Percentiles rank a stretch among this genome's conserved stretches.
These are phyloP conservation scores for Sebastes schlegelii DNA, from an alignment of 2,113 vertebrate species.

Conservation along the genomic window DNA sequence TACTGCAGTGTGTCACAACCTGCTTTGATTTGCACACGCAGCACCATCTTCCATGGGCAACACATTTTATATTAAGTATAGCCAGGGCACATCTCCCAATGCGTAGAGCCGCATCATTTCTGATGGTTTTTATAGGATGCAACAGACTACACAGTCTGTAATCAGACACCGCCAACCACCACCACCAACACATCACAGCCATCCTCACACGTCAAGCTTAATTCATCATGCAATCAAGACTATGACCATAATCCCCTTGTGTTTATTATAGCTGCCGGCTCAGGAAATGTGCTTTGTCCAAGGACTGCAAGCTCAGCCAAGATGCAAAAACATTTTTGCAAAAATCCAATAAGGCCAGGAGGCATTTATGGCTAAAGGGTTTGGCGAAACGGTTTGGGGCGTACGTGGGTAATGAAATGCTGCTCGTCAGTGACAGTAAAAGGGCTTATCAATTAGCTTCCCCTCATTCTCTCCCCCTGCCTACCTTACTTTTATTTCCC, in stretches of 20 bases:
- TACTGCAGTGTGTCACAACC: not conserved
- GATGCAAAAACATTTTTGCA: constrained; percentile 52
- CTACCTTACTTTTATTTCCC: constrained; percentile 32
- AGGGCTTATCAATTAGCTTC: constrained; percentile 69
- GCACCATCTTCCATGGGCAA: not conserved
- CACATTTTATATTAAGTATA: not conserved
- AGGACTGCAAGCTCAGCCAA: constrained; percentile 31
- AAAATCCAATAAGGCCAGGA: constrained; percentile 55
- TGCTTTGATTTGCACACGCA: not conserved
- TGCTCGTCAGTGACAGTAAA: constrained; percentile 54
- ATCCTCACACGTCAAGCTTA: constrained; percentile 41
- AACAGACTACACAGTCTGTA: constrained; percentile 20
- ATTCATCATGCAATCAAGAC: constrained; percentile 63
- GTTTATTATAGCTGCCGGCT: constrained; percentile 50
- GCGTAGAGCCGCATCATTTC: not conserved
- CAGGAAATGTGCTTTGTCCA: constrained; percentile 43
- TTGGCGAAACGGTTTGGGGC: constrained; percentile 31
- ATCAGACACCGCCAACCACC: constrained; percentile 31
- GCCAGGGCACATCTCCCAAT: not conserved
- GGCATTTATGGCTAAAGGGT: constrained; percentile 41
- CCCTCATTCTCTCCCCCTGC: constrained; percentile 22
- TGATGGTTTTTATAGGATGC: constrained; percentile 34
- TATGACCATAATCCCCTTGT: constrained; percentile 46
- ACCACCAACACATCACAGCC: constrained; percentile 24
- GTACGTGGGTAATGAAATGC: constrained; percentile 56